These are phyloP conservation scores for Cichladusa arquata DNA, from an alignment of 2,113 vertebrate species.

Conservation along the genomic window DNA sequence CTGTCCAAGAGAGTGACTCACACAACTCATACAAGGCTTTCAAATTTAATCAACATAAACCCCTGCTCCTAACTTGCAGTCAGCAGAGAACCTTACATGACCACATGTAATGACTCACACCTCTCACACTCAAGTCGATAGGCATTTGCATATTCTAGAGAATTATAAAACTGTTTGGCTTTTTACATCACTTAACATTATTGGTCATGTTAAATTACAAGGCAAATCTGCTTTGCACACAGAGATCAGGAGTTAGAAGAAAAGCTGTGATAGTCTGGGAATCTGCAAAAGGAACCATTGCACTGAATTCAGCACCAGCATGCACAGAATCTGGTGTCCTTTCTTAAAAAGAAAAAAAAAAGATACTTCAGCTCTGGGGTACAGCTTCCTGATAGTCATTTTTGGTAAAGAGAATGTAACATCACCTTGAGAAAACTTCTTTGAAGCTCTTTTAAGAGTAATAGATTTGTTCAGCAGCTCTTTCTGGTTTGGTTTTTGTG, in stretches of 20 bases:
- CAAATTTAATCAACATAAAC: not conserved
- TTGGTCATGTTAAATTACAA: fast-evolving
- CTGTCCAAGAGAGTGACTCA: not conserved
- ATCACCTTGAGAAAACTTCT: not conserved
- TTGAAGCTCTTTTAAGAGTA: not conserved
- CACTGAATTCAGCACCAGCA: not conserved
- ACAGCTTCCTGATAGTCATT: not conserved
- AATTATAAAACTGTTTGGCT: not conserved
- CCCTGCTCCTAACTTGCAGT: not conserved
- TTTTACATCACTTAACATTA: not conserved
- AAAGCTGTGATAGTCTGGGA: not conserved
- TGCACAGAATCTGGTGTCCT: not conserved
- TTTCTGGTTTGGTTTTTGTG: not conserved
- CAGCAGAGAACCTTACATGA: not conserved
- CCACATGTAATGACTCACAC: not conserved
- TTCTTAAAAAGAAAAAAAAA: not conserved
- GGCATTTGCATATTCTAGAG: not conserved
- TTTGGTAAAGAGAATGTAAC: not conserved
- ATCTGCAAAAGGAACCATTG: not conserved
- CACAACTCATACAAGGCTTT: not conserved
- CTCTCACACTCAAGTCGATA: not conserved
- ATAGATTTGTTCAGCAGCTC: not conserved
- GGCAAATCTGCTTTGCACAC: fast-evolving
- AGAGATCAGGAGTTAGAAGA: not conserved
- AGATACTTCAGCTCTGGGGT: not conserved